Evolutionary conservation across 2,797 vertebrate species (phyloP).

Genomic region (Typhlichthys subterraneus): DNA sequence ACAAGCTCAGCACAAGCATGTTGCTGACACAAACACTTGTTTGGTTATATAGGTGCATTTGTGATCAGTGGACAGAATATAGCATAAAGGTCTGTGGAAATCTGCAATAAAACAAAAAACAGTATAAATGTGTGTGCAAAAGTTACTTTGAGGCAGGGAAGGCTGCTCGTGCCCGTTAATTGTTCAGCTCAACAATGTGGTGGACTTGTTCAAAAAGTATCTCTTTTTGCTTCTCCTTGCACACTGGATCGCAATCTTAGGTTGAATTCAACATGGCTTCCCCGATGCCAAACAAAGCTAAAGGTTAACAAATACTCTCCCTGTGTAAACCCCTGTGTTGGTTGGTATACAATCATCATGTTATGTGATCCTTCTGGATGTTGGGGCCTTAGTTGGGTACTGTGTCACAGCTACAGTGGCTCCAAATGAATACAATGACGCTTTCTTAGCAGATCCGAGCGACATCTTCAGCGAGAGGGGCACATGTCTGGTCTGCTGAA

Average conservation of each 20-base stretch:
- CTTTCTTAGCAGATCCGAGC: constrained; percentile 50
- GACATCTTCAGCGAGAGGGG: constrained; percentile 84
- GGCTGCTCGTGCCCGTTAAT: constrained; percentile 24
- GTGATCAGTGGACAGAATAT: constrained; percentile 65
- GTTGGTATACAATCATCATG: constrained; percentile 24
- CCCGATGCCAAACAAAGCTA: constrained; percentile 35
- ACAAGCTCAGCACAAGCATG: constrained; percentile 2
- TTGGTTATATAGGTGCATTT: constrained; percentile 48
- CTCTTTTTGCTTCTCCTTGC: constrained; percentile 19
- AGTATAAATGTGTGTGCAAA: constrained; percentile 85
- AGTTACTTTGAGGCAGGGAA: constrained; percentile 76
- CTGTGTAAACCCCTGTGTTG: constrained; percentile 52
- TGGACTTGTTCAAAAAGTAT: constrained; percentile 27
- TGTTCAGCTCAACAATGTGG: not conserved
- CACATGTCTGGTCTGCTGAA: constrained; percentile 80
- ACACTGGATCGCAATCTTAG: constrained; percentile 18
- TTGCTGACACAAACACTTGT: not conserved
- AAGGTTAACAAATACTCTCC: constrained; percentile 66
- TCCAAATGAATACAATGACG: constrained; percentile 23
- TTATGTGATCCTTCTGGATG: constrained; percentile 46
- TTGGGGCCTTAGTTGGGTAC: constrained; percentile 13
- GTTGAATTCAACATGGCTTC: constrained; percentile 20
- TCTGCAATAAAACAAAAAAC: constrained; percentile 73
- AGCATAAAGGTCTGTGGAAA: constrained; percentile 31
- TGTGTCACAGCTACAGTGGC: not conserved